Conservation (phyloP, 2,888 invertebrate genomes). For the Heliconius aoede region DNA sequence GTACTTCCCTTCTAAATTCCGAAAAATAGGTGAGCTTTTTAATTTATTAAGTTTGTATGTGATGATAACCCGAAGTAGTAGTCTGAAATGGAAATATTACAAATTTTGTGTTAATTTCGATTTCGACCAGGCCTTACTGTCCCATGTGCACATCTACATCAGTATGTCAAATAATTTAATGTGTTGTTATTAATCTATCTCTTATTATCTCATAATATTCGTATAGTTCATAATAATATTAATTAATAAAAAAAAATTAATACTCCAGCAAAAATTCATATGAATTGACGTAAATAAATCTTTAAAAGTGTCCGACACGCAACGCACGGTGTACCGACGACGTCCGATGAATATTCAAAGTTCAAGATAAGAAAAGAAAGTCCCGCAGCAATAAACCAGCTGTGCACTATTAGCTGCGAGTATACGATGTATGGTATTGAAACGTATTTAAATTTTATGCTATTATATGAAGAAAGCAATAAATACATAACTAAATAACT, state of each 20-base stretch:
- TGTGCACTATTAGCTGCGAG: constrained; percentile 41
- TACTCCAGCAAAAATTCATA: neutral
- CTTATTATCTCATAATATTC: no score
- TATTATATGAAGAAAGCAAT: constrained; percentile 19
- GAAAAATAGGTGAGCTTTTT: neutral
- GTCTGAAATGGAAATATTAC: no score
- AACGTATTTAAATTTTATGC: constrained; percentile 23
- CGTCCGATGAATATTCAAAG: constrained; percentile 48
- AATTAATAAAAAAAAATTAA: no score
- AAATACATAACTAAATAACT: no score
- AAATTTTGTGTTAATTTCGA: no score
- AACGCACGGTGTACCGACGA: constrained; percentile 29
- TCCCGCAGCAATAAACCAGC: constrained; percentile 39
- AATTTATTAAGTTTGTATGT: no score
- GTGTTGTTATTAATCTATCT: no score
- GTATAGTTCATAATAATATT: no score
- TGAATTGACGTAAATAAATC: constrained; percentile 12
- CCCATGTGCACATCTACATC: no score
- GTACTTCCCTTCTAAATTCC: neutral
- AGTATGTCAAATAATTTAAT: no score
- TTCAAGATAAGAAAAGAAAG: constrained; percentile 50
- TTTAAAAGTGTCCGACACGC: constrained; percentile 29
- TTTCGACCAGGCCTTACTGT: no score
- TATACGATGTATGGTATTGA: constrained; percentile 27
- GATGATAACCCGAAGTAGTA: no score